Evolutionary conservation across 1,140 invertebrate species (phyloP).

Genomic region (Drosophila nebulosa): DNA sequence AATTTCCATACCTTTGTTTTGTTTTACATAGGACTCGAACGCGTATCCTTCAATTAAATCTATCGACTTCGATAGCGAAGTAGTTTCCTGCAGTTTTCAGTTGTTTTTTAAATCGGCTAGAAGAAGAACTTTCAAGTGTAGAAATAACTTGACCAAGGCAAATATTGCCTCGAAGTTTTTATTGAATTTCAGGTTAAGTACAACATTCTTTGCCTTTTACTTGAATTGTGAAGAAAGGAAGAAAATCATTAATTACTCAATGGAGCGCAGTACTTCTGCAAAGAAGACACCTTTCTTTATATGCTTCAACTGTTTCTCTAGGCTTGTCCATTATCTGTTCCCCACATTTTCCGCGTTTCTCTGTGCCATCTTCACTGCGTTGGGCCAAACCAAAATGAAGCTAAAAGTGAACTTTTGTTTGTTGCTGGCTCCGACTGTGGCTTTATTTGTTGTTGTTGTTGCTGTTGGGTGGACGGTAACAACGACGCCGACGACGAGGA

Average conservation of each 20-base stretch:
- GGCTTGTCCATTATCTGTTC: constrained; percentile 10
- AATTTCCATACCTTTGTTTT: too few species aligned
- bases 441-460: neutral
- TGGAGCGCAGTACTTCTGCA: neutral
- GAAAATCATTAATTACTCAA: neutral
- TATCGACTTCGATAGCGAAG: too few species aligned
- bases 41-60: too few species aligned
- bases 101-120: too few species aligned
- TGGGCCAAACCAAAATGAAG: constrained; percentile 29
- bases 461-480: neutral
- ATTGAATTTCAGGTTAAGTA: too few species aligned
- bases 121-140: too few species aligned
- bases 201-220: neutral
- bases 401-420: constrained; percentile 44
- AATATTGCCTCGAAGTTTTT: too few species aligned
- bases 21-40: too few species aligned
- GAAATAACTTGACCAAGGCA: too few species aligned
- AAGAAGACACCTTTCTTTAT: neutral
- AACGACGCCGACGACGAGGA: neutral
- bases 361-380: neutral
- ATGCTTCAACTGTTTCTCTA: constrained; percentile 14
- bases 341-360: neutral
- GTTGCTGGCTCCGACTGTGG: neutral
- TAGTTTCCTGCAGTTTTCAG: too few species aligned
- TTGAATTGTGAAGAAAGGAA: neutral